Evolutionary conservation across 2,113 vertebrate genomes (phyloP).

Genomic region (Leptodactylus fuscus): DNA sequence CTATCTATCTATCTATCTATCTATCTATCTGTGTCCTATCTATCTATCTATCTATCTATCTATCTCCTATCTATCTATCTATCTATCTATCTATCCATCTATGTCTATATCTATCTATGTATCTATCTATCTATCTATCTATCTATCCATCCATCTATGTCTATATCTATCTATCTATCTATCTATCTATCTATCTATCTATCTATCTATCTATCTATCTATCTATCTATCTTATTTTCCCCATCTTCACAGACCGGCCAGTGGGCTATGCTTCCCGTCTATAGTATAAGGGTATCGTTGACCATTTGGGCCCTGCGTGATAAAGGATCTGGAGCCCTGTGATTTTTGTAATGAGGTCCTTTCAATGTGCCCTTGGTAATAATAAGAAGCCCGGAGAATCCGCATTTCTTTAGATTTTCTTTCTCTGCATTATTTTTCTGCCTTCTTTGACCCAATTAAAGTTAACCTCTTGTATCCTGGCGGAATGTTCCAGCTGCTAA

Average conservation of each 20-base stretch:
- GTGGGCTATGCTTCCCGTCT: too few species aligned
- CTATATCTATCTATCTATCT: neutral
- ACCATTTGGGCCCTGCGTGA: too few species aligned
- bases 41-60: neutral
- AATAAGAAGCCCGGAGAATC: neutral
- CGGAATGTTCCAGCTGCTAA: neutral
- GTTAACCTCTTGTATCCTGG: conserved; percentile 1
- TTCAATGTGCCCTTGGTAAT: neutral
- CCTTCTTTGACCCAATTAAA: neutral
- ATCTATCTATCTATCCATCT: neutral
- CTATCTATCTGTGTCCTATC: neutral
- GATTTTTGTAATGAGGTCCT: neutral
- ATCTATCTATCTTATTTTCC: neutral
- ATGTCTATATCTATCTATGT: too few species aligned
- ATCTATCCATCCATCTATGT: neutral
- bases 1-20: neutral
- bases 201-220: neutral
- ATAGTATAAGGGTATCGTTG: too few species aligned
- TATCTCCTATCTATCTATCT: neutral
- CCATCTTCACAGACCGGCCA: too few species aligned
- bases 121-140: neutral
- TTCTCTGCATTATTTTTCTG: neutral
- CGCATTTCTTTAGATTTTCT: neutral
- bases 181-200: conserved; percentile 2
- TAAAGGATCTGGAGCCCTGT: too few species aligned